Evolutionary conservation across 2,113 vertebrate genomes (phyloP), one percentile per base, ranked within the genome.

Genomic region (Gyps fulvus): DNA sequence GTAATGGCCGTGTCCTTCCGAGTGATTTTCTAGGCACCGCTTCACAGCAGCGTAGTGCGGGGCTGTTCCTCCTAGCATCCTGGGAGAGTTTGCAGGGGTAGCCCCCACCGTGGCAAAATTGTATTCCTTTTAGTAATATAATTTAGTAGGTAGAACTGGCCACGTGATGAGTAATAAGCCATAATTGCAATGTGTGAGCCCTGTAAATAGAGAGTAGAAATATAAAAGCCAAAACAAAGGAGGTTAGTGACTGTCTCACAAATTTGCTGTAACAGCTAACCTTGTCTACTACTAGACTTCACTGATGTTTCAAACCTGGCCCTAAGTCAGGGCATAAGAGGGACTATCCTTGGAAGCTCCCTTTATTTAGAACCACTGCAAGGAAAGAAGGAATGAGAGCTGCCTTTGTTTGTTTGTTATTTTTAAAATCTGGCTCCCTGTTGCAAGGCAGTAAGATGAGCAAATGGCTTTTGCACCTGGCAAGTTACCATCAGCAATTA

Each of bases 401-500:
- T 83, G 82, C 63, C 76, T 88, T 73, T 93, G 12, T 81, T 90
- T 83, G 19, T 78, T 87, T 89, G 54, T 61, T 92, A 18, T 62
- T 88, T 83, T 90, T 11, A 70, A 93, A 89, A 85, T 72, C 57
- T 31, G 50, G 77, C 50, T 95, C 80, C 54, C 90, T 40, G 32
- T 93, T 89, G 67, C 79, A 95, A 96, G 59, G 70, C 85, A 74
- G 58, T 67, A 83, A 95, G 92, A 94, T 55, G 40, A 96, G 62
- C 58, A 94, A 96, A 93, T 65, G 77, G 58, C 63, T 95, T 74
- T 66, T 78, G 57, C 76, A 96, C 90, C 92, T 96, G 95, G 86
- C 94, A 97, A 83, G 92, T 93, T 94, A 90, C 88, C 95, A 97
- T 96, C 82, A 59, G 86, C 89, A 94, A 66, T 96, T 96, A 97